phyloP scores from a whole-genome alignment of 2,113 vertebrate species.

The Psephotus haematonotus region DNA sequence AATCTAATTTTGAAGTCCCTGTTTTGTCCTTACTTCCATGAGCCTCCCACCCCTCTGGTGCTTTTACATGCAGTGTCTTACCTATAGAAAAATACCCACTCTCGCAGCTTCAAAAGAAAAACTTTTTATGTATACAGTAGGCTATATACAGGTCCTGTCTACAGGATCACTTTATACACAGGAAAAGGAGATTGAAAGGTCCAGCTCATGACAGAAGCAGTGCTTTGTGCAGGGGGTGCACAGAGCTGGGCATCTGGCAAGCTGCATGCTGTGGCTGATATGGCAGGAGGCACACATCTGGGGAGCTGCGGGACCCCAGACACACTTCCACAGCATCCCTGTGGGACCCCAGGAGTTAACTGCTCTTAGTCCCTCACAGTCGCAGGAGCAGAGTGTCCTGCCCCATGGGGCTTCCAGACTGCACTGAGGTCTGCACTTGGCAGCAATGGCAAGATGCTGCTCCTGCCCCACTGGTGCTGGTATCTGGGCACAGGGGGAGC shows the following conservation, averaged over 20 bases:
- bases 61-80: background rate
- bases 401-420: background rate
- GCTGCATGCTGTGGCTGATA: fast-evolving
- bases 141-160: background rate
- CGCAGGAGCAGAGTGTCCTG: fast-evolving
- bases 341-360: fast-evolving
- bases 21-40: background rate
- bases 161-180: background rate
- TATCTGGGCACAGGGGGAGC: background rate
- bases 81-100: background rate
- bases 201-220: background rate
- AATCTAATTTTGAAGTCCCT: background rate
- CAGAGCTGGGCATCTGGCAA: background rate
- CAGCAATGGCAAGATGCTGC: background rate
- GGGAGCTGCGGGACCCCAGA: background rate
- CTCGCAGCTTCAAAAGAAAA: background rate
- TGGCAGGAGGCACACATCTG: background rate
- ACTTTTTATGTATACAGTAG: background rate
- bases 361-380: background rate
- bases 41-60: background rate
- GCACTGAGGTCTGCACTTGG: background rate
- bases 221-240: background rate
- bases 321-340: background rate
- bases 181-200: background rate
- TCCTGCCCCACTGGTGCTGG: background rate